Evolutionary conservation across 2,888 invertebrate genomes (phyloP), one percentile per base, ranked within the genome.

Genomic region (Hydriomena furcata): DNA sequence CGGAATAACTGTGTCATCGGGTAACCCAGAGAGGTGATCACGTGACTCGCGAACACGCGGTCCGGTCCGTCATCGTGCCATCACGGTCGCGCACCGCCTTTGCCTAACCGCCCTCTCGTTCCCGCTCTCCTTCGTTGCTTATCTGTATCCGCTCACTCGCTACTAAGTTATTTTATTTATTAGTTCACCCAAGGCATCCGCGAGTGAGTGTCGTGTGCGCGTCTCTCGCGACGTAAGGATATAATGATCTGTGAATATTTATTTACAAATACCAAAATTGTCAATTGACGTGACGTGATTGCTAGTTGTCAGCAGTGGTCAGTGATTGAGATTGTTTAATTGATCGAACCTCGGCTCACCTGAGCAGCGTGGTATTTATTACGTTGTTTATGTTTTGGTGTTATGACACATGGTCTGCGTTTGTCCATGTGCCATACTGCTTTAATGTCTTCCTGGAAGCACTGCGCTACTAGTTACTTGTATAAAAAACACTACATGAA

Each of bases 111-210:
- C 78, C 71, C 73, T 80, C 82, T 81, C 77, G 71, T 77, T 81
- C 75, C 74, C 82, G 60, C 80, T 75, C 77, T 74, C 71, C 70
- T 74, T 72, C 70, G 68, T 80, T 73, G 74, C 50, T 46, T 58
- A 41, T 44, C 52, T 24, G 42, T 27, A 21, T 31, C 45, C 25
- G 31, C 31, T 10, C 10, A 13, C 23, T 17, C 28, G 27, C 37
- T 12, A 6, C 8, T 17, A 25, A 13, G 28, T 25, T 54, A 46
- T 50, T 27, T 51, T 84, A 52, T 27, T 51, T 84, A 86, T 46
- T 84, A 87, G 87, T 87, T 65, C 66, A 76, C 63, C 73, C 59
- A 75, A 79, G 73, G 62, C 73, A 58, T 74, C 63, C 79, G 84
- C 66, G 78, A 68, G 76, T 63, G 83, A 62, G 64, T 69, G 76